phyloP scores from a whole-genome alignment of 2,797 vertebrate species.

The Syngnathus rostellatus region DNA sequence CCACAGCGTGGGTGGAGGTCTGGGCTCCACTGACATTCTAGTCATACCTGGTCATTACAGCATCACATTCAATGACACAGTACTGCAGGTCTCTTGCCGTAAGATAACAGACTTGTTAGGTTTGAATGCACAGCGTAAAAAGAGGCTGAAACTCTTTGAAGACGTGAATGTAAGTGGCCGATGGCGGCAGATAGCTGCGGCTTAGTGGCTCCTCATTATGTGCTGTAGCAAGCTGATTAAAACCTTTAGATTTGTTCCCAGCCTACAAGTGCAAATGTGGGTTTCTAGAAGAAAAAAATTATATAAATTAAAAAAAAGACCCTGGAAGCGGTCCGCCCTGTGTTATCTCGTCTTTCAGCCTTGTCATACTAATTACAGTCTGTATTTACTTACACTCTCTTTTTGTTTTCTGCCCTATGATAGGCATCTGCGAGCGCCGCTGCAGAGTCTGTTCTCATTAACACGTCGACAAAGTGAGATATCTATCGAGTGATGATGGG shows the following conservation, averaged over 20 bases:
- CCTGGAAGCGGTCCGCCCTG: slow-evolving; percentile 48
- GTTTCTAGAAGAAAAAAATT: not conserved
- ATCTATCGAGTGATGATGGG: slow-evolving; percentile 55
- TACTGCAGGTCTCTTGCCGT: slow-evolving; percentile 34
- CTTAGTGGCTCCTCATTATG: slow-evolving; percentile 72
- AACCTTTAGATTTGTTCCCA: slow-evolving; percentile 65
- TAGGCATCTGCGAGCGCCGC: slow-evolving; percentile 64
- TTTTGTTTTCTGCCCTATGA: slow-evolving; percentile 66
- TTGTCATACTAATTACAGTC: slow-evolving; percentile 73
- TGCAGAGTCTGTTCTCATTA: slow-evolving; percentile 64
- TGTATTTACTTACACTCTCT: slow-evolving; percentile 72
- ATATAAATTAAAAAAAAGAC: slow-evolving; percentile 26
- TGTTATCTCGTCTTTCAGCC: slow-evolving; percentile 70
- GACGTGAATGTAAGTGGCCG: slow-evolving; percentile 67
- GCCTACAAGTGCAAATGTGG: slow-evolving; percentile 22
- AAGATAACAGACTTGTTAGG: slow-evolving; percentile 44
- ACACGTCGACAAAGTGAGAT: slow-evolving; percentile 65
- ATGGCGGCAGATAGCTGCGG: slow-evolving; percentile 70
- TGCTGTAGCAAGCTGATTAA: slow-evolving; percentile 75
- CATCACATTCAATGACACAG: not conserved
- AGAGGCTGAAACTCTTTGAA: slow-evolving; percentile 69
- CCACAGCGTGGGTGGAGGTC: not conserved
- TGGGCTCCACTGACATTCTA: not conserved
- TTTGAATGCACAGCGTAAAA: slow-evolving; percentile 50
- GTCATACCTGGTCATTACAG: not conserved